Conservation (phyloP, 2,888 invertebrate species). For the Clusia tigrina region DNA sequence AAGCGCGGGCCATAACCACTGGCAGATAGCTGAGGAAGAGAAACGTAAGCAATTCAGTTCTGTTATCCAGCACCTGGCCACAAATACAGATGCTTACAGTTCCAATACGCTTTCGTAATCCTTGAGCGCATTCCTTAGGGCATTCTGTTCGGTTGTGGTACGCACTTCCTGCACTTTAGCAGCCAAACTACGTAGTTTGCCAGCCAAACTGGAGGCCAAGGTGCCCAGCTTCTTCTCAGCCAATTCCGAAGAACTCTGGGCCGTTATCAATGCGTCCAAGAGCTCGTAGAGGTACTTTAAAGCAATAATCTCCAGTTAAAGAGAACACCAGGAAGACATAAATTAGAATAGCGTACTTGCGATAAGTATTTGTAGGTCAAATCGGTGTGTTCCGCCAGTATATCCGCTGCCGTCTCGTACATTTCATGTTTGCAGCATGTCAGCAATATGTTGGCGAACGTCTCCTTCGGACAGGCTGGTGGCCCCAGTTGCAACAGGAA, state of each 20-base stretch:
- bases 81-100: constrained; percentile 62
- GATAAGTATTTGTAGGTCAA: constrained; percentile 94
- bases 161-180: constrained; percentile 94
- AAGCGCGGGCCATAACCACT: constrained; percentile 98
- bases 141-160: constrained; percentile 86
- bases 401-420: constrained; percentile 96
- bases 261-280: constrained; percentile 94
- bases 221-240: constrained; percentile 96
- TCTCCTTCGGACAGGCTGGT: constrained; percentile 88
- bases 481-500: constrained; percentile 95
- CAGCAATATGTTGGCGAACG: constrained; percentile 93
- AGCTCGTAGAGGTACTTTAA: constrained; percentile 89
- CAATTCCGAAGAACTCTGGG: constrained; percentile 95
- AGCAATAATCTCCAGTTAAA: neutral
- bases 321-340: too few relatives aligned
- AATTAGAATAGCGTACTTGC: constrained; percentile 69
- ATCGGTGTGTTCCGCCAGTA: constrained; percentile 96
- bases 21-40: constrained; percentile 90
- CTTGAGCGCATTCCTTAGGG: constrained; percentile 87
- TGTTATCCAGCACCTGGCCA: too few relatives aligned
- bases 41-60: neutral
- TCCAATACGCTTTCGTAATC: constrained; percentile 90
- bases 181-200: constrained; percentile 87
- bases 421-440: constrained; percentile 97
- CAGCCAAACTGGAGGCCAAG: constrained; percentile 89